Evolutionary conservation across 2,888 invertebrate genomes (phyloP), one percentile per base, ranked within the genome.

Genomic region (Pteria penguin): DNA sequence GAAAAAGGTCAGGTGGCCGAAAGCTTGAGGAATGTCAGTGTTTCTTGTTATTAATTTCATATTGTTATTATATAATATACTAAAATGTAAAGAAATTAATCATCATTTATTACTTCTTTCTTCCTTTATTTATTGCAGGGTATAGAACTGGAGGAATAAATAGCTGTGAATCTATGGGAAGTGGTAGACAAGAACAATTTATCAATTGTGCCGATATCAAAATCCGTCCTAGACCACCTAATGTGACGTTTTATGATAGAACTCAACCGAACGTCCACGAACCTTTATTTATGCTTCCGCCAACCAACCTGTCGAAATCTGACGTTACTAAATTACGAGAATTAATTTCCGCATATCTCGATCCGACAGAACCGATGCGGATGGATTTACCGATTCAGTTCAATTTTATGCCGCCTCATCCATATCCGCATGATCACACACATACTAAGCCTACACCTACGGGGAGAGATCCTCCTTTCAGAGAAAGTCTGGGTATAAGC

Each of bases 121-220:
- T 54, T 67, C 67, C n/a, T 18, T 45, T 52, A 29, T 26, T 60
- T 22, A 58, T 74, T 74, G 2, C 74, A 90, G 90, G 88, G 4
- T 88, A 89, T 76, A 83, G 87, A 4, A 88, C 87, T 84, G 89
- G 88, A 52, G 88, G 87, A 24, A 87, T 88, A 45, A 84, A 84
- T 24, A 79, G 73, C 5, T 87, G 86, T 75, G 87, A 87, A 2
- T 88, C 88, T 66, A 78, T 89, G 29, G 90, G 89, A 0, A 88
- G 89, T 74, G 90, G 89, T 0, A 82, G 84, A 8, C 89, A 89
- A 67, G 90, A 90, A 66, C 88, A 89, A 62, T 89, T 88, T 68
- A 86, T 87, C 62, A 89, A 89, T 76, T 90, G 90, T 76, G 89
- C 90, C 2, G 89, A 90, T 76, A 83, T 90, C 4, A 81, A 83